Conservation (phyloP, 2,888 invertebrate species). For the Cepaea hortensis region DNA sequence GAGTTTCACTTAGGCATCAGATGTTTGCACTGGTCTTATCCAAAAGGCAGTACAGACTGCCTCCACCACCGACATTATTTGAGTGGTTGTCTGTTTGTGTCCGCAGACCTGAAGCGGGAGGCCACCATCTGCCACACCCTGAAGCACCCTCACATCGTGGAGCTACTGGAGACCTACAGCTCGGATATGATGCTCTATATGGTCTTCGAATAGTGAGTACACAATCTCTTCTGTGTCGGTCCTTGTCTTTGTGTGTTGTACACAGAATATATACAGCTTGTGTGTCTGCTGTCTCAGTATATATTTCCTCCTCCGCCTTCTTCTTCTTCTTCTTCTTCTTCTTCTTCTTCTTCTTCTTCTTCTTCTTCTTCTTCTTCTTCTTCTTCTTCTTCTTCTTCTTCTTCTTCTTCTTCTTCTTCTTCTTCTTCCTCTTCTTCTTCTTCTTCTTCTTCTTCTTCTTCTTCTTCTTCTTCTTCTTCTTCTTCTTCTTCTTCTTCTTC, state of each 20-base stretch:
- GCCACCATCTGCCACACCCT: conserved; percentile 95
- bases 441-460: neutral
- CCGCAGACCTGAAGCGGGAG: conserved; percentile 93
- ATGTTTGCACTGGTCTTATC: too few relatives aligned
- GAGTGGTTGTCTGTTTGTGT: neutral
- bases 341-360: neutral
- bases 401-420: conserved; percentile 4
- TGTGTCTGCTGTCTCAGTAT: neutral
- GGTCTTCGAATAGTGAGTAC: conserved; percentile 99
- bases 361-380: neutral
- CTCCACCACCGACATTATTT: neutral
- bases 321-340: neutral
- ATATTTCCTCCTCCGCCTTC: neutral
- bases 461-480: neutral
- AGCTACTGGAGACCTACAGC: conserved; percentile 97
- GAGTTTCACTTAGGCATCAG: too few relatives aligned
- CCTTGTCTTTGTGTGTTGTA: neutral
- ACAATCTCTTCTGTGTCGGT: neutral
- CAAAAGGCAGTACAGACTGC: neutral
- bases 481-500: neutral
- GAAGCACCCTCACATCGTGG: conserved; percentile 98
- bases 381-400: neutral
- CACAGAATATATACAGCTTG: neutral
- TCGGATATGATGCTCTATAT: conserved; percentile 99
- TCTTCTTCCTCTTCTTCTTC: too few relatives aligned